phyloP scores from a whole-genome alignment of 2,888 invertebrate genomes.

The Perizoma flavofasciatum region DNA sequence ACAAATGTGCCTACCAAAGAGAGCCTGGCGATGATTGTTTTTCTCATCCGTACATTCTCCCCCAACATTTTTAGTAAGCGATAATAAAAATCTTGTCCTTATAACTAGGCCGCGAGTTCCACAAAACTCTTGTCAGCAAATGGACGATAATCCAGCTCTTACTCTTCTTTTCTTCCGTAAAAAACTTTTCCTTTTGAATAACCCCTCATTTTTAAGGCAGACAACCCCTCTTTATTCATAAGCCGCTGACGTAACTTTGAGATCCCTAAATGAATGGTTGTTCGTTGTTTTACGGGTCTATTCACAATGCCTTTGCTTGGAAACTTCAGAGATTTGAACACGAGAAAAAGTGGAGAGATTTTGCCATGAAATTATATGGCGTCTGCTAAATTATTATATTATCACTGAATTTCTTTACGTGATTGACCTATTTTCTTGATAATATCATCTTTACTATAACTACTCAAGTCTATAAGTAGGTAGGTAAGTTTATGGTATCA shows the following conservation, averaged over 20 bases:
- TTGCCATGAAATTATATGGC: slow-evolving; percentile 59
- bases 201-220: slow-evolving; percentile 71
- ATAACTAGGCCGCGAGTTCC: slow-evolving; percentile 61
- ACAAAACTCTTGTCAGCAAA: slow-evolving; percentile 76
- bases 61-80: slow-evolving; percentile 53
- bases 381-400: slow-evolving; percentile 58
- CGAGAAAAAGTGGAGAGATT: slow-evolving; percentile 60
- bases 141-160: slow-evolving; percentile 75
- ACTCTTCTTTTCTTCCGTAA: slow-evolving; percentile 70
- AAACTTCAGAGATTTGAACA: slow-evolving; percentile 74
- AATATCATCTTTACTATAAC: not conserved
- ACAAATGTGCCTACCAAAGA: slow-evolving; percentile 41
- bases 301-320: slow-evolving; percentile 77
- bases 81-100: slow-evolving; percentile 69
- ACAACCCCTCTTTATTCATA: slow-evolving; percentile 80
- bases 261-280: slow-evolving; percentile 81
- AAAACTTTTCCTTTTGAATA: slow-evolving; percentile 77
- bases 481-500: slow-evolving; percentile 5
- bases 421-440: slow-evolving; percentile 24
- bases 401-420: slow-evolving; percentile 45
- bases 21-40: slow-evolving; percentile 55
- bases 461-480: not conserved
- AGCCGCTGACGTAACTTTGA: slow-evolving; percentile 78
- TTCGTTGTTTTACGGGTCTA: slow-evolving; percentile 83
- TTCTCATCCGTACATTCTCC: slow-evolving; percentile 54